Percentiles rank a stretch among this genome's conserved stretches.
Evolutionary conservation across 2,113 vertebrate genomes (phyloP).

Genomic region (Sorex fumeus): DNA sequence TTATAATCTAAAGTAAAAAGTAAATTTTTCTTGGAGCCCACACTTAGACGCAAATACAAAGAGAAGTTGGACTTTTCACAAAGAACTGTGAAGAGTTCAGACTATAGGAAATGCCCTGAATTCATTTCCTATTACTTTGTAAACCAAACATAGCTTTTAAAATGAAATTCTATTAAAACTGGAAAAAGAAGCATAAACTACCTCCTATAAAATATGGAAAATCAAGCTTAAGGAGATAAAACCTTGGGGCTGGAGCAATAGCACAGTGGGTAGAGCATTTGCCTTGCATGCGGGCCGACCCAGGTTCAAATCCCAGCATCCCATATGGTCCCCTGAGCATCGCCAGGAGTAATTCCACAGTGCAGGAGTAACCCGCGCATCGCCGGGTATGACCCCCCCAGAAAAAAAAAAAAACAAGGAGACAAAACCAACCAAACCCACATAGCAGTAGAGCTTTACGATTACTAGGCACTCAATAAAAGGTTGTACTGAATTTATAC

Average conservation of each 20-base stretch:
- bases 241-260: too few species aligned
- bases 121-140: background rate
- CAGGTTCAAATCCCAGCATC: too few species aligned
- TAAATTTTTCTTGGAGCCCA: background rate
- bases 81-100: background rate
- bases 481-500: background rate
- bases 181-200: slow-evolving; percentile 19
- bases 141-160: background rate
- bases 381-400: too few species aligned
- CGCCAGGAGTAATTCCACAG: too few species aligned
- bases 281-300: too few species aligned
- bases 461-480: slow-evolving; percentile 29
- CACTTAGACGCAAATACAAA: too few species aligned
- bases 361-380: too few species aligned
- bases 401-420: too few species aligned
- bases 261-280: too few species aligned
- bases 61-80: too few species aligned
- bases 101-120: background rate
- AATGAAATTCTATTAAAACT: slow-evolving; percentile 9
- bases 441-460: background rate
- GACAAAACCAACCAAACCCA: background rate
- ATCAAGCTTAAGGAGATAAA: background rate
- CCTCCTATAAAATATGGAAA: background rate
- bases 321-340: too few species aligned
- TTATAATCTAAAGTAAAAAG: slow-evolving; percentile 47